These are phyloP conservation scores for Hirtodrosophila trivittata DNA, from an alignment of 2,888 invertebrate species.

Conservation along the genomic window DNA sequence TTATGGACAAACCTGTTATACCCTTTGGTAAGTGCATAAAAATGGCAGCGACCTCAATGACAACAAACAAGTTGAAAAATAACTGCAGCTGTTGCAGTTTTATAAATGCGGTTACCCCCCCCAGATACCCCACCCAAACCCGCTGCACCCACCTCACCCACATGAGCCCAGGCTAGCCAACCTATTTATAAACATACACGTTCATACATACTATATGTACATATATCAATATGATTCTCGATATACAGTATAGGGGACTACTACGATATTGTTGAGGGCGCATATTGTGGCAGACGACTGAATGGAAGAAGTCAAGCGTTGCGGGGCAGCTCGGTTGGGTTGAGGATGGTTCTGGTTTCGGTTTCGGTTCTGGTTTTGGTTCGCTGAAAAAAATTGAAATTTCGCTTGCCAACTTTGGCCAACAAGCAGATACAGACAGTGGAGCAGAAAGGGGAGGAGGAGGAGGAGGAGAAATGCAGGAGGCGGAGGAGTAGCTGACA, in stretches of 20 bases:
- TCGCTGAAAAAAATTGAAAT: conserved; percentile 36
- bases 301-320: conserved; percentile 26
- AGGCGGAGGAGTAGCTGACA: too few relatives aligned
- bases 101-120: conserved; percentile 65
- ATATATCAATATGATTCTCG: conserved; percentile 29
- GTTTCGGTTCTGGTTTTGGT: not conserved
- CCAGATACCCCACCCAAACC: not conserved
- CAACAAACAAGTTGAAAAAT: conserved; percentile 74
- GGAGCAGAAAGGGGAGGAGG: not conserved
- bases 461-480: too few relatives aligned
- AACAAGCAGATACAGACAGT: not conserved
- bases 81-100: conserved; percentile 78
- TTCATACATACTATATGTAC: conserved; percentile 8
- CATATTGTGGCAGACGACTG: conserved; percentile 38
- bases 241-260: not conserved
- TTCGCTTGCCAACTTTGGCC: conserved; percentile 45
- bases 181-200: conserved; percentile 1
- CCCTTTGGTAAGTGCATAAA: conserved; percentile 21
- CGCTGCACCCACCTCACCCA: too few relatives aligned
- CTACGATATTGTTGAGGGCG: conserved; percentile 43
- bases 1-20: not conserved
- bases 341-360: conserved; percentile 6
- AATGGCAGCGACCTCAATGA: conserved; percentile 41
- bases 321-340: conserved; percentile 6
- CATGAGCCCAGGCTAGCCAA: not conserved